Evolutionary conservation across 2,113 vertebrate genomes (phyloP), one percentile per base, ranked within the genome.

Genomic region (Benthochromis sp.): DNA sequence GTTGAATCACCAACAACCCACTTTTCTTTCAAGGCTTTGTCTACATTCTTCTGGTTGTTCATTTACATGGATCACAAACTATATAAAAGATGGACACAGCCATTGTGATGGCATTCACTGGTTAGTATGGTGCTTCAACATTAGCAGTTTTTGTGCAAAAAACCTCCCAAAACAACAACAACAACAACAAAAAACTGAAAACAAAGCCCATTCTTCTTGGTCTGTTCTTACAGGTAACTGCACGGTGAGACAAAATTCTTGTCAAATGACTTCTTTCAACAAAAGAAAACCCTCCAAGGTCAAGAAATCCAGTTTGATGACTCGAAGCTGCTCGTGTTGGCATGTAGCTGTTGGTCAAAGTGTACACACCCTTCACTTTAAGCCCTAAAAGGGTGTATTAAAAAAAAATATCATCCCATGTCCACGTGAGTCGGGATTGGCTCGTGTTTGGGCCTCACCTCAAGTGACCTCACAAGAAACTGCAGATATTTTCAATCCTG

Each of bases 161-260:
- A 5, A 0, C 0, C 3, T 3, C 11, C 19, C 34, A 13, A 13
- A 21, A 36, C 17, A 38, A 7, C 54, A 24, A 19, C 59, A 24
- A 16, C 34, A 17, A 34, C 57, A 61, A 59, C 5, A 19, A 8
- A 63, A 31, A 76, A 17, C 24, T 50, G 27, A 31, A 50, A 47
- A 47, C 27, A 29, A 50, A 76, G 43, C 24, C 24, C 71, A 7
- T 50, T 19, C 14, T 50, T 50, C 71, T 19, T 76, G 14, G 24
- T 76, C 24, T 76, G 43, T 19, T 19, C 16, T 29, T 76, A 47
- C 1, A 76, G 9, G 27, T 76, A 76, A 47, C 24, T 47, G 43
- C 71, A 47, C 24, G 5, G 40, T 17, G 38, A 76, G 24, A 29
- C 71, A 47, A 76, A 34, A 8, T 12, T 31, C 27, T 50, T 78